Percentiles rank a stretch among this genome's conserved stretches.
phyloP scores from a whole-genome alignment of 35 echinoderm and acorn worm species.

The Anneissia japonica region DNA sequence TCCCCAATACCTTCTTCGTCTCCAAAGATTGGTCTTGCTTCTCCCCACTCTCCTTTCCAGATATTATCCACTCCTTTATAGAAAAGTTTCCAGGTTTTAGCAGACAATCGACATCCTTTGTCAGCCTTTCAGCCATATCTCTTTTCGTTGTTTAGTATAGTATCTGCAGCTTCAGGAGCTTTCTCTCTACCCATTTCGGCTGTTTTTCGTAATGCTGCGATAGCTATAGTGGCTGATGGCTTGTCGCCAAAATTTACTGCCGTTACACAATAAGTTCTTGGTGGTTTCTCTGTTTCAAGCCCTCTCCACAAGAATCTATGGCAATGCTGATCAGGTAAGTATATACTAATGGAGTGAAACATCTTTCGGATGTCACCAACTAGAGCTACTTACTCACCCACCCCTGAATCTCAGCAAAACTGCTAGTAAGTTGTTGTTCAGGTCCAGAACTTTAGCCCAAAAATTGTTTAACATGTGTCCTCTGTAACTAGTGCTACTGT shows the following conservation, averaged over 20 bases:
- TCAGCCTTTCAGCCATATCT: not conserved
- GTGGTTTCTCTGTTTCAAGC: not conserved
- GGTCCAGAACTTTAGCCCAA: too few species aligned
- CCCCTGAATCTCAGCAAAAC: too few species aligned
- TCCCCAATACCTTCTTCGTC: too few species aligned
- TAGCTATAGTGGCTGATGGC: too few species aligned
- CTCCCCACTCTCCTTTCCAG: not conserved
- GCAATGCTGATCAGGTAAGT: not conserved
- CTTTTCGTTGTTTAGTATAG: not conserved
- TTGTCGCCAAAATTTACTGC: too few species aligned
- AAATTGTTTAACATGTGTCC: too few species aligned
- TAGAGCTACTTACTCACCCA: too few species aligned
- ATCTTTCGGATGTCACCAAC: too few species aligned
- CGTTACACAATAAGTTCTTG: slow-evolving; percentile 10
- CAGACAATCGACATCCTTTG: not conserved
- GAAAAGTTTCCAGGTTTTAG: slow-evolving; percentile 6
- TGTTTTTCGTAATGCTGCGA: not conserved
- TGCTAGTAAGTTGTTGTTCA: too few species aligned
- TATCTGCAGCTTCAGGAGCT: not conserved
- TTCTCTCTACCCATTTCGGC: not conserved
- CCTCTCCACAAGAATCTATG: slow-evolving; percentile 16
- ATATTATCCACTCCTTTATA: slow-evolving; percentile 16
- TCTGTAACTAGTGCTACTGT: too few species aligned
- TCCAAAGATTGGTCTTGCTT: too few species aligned
- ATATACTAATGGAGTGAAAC: too few species aligned